Base-by-base conservation (phyloP, 2,888 invertebrate genomes). In the Ectemnius cavifrons region DNA sequence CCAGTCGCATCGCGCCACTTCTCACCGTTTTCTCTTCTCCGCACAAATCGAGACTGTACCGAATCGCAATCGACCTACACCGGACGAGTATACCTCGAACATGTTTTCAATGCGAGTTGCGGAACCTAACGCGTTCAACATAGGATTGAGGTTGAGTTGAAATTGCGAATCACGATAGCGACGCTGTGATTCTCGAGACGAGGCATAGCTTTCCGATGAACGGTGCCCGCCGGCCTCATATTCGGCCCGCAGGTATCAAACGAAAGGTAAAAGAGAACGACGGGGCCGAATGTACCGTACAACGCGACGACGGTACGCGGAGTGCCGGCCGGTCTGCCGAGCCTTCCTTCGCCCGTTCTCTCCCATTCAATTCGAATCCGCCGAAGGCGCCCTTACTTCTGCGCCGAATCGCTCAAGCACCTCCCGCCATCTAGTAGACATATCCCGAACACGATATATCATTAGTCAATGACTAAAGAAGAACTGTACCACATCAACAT, bases 231-330 rank as follows among this genome's bases (percentile, higher is more conserved):
- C 11, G 20, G 6, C 60, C 16, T 61, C 66, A 67, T 66, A 58
- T 18, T 59, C 52, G 61, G 23, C 13, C 58, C 27, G 8, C 18
- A 18, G 20, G 18, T 23, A 11, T 3, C 49, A 62, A 46, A 20
- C 27, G 13, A 67, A 37, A 52, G 11, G 13, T 37, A 18, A 63
- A 67, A 61, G 56, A 49, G 66, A 64, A 23, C 67, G 37, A 57
- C 11, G n/a, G 47, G 64, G 47, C 62, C 14, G 23, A 73, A 77
- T 77, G 76, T 75, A 14, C 80, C 84, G 84, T 78, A 75, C 88
- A 86, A 82, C 86, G 80, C 89, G 88, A 85, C 89, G 87, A 85
- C 84, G 85, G 86, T 85, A 84, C 89, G 87, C 89, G 81, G 85
- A 90, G 86, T 89, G 89, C 89, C 87, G 85, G 85, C 85, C 85